These are phyloP conservation scores for Nothura maculosa DNA, from an alignment of 2,797 vertebrate genomes.

Conservation along the genomic window DNA sequence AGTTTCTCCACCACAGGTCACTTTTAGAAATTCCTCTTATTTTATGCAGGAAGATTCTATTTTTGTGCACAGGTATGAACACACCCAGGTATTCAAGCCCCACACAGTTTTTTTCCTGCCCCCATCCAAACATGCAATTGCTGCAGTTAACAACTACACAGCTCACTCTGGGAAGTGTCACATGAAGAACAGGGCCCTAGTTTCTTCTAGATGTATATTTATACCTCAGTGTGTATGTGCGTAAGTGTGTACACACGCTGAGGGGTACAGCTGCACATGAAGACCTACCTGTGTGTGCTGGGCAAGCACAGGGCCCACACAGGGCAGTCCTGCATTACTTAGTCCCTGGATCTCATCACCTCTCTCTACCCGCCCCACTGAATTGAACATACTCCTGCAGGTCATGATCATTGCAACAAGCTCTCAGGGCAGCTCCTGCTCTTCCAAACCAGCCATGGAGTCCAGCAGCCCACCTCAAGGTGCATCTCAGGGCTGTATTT, in stretches of 20 bases:
- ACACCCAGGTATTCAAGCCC: not conserved
- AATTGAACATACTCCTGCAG: not conserved
- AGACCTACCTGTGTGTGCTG: fast-evolving
- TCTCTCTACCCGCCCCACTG: not conserved
- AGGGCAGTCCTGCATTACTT: not conserved
- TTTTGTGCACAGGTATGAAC: not conserved
- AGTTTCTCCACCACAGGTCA: not conserved
- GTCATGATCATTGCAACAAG: not conserved
- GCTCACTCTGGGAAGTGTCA: not conserved
- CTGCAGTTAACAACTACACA: not conserved
- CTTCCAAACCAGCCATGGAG: not conserved
- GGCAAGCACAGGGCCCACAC: fast-evolving
- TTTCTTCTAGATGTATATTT: not conserved
- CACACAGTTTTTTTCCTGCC: not conserved
- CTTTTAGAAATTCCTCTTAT: not conserved
- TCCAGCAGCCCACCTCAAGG: not conserved
- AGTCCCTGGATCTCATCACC: not conserved
- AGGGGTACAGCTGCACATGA: not conserved
- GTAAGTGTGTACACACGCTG: fast-evolving
- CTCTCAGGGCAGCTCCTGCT: not conserved
- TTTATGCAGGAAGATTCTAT: not conserved
- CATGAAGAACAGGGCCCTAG: not conserved
- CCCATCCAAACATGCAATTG: fast-evolving
- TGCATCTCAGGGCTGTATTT: not conserved
- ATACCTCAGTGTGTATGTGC: too few relatives aligned